Evolutionary conservation across 2,797 vertebrate genomes (phyloP).

Genomic region (Rallus crepitans): DNA sequence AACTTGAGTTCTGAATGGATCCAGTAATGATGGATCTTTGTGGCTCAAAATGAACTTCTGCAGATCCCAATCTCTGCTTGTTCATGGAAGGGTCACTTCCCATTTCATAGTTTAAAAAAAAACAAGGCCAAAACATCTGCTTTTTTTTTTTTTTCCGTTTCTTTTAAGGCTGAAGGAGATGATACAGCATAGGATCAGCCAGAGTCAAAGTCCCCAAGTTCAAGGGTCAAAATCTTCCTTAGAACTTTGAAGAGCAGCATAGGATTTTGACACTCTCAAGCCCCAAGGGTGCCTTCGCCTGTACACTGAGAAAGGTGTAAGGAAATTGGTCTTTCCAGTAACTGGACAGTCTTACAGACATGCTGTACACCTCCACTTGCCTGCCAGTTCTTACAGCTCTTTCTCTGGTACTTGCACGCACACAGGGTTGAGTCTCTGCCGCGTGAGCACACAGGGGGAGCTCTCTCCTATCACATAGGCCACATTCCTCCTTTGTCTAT

Average conservation of each 20-base stretch:
- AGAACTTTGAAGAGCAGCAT: neutral
- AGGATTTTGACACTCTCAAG: neutral
- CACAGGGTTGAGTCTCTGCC: rapidly evolving
- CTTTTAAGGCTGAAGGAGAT: neutral
- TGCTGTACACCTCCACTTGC: neutral
- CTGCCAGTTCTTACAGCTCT: neutral
- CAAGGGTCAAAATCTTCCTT: neutral
- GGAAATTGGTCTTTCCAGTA: neutral
- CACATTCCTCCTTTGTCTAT: neutral
- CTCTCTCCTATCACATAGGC: neutral
- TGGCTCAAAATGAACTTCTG: neutral
- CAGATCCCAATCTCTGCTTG: neutral
- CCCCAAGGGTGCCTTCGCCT: neutral
- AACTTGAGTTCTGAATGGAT: neutral
- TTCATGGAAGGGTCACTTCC: neutral
- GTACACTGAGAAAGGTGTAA: rapidly evolving
- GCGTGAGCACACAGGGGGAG: slow-evolving; percentile 42
- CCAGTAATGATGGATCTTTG: neutral
- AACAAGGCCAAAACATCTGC: rapidly evolving
- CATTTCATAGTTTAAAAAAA: neutral
- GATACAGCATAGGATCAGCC: neutral
- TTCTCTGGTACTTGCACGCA: rapidly evolving
- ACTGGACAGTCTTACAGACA: neutral
- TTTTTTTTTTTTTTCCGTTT: too few relatives aligned
- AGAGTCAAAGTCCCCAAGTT: neutral